A percentile compares a stretch with the other conserved stretches of the same genome.
phyloP scores from a whole-genome alignment of 2,797 vertebrate genomes.

The Paguma larvata region DNA sequence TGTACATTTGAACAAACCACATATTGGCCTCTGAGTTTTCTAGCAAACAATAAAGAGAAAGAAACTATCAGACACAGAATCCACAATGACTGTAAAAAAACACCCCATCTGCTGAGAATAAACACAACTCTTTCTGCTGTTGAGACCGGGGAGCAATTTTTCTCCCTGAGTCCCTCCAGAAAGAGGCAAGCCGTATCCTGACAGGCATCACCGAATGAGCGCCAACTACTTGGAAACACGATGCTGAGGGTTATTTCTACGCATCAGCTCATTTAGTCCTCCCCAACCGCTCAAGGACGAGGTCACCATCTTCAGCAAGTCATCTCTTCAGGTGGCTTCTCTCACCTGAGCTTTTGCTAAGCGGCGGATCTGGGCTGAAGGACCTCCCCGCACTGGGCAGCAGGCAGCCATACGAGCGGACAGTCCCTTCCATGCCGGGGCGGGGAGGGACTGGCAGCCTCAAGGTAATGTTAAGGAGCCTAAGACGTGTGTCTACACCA shows the following conservation, averaged over 20 bases:
- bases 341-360: neutral
- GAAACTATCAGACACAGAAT: neutral
- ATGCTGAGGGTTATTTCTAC: rapidly evolving
- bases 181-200: neutral
- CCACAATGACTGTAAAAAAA: neutral
- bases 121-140: neutral
- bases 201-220: neutral
- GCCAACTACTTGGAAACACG: rapidly evolving
- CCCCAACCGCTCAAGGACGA: rapidly evolving
- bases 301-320: neutral
- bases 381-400: neutral
- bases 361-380: neutral
- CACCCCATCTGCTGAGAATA: neutral
- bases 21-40: neutral
- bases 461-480: too few species aligned
- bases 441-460: too few species aligned
- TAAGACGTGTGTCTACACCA: rapidly evolving
- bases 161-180: neutral
- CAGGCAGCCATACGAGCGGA: too few species aligned
- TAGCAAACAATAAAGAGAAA: neutral
- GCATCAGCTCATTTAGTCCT: rapidly evolving
- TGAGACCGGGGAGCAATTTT: neutral
- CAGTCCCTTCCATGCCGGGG: rapidly evolving
- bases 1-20: rapidly evolving
- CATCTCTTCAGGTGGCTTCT: rapidly evolving